Base-by-base conservation (phyloP, 1,140 invertebrate species). In the Campoletis sonorensis region DNA sequence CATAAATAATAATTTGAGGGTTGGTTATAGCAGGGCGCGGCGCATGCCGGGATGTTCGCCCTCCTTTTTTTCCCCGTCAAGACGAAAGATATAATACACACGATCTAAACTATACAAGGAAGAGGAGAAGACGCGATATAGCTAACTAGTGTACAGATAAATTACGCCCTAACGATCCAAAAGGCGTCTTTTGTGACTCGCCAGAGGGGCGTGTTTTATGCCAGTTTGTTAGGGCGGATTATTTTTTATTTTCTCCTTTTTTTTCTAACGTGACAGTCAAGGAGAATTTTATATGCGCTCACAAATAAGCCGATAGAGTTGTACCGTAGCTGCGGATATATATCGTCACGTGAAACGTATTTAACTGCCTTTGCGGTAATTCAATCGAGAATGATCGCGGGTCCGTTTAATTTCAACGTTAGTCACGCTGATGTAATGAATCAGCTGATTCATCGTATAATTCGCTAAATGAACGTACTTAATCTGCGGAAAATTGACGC, bases 1-100 rank as follows among this genome's bases (percentile, higher is more conserved):
- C 82, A 88, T 88, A 88, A 88, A 88, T 87, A 88, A 87, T 88
- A 88, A 88, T 88, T 88, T 87, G 86, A 87, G 85, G 64, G 80
- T 71, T 33, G 33, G 67, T 54, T n/a, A 40, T 54, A 79, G 80
- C 79, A 83, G 82, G 79, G 58, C 67, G 64, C 75, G 75, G 51
- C 58, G 33, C 26, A 58, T 54, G 45, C 16, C 23, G 68, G 18
- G 54, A 26, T 37, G 10, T 27, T 72, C 40, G 58, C 67, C 54
- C 45, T 30, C 79, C 51, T 78, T 72, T 30, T 26, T 26, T 30
- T 45, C 16, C 70, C 40, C 30, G 72, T 37, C 16, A 27, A 26
- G 58, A n/a, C 61, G 13, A 76, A 49, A 73, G 71, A 67, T 67
- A 67, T 23, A 67, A 45, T 45, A 45, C 26, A 27, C 21, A 13